Evolutionary conservation across 1,140 invertebrate genomes (phyloP), one percentile per base, ranked within the genome.

Genomic region (Phortica variegata): DNA sequence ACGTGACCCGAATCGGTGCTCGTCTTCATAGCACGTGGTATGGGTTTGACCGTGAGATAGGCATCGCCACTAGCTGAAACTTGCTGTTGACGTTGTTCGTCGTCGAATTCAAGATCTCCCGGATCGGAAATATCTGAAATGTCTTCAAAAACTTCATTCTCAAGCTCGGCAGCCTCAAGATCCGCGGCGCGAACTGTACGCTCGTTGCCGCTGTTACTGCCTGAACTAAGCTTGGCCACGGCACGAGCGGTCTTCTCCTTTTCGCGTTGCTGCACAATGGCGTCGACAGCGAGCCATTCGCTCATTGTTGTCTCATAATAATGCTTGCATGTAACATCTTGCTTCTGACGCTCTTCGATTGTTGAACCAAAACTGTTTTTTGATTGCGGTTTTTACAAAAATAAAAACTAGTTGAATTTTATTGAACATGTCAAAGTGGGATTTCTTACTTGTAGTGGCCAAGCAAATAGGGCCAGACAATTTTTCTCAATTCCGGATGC

Each of bases 231-330:
- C 47, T 84, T 78, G 5, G 84, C 84, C 44, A 85, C 83, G 9
- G 83, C 84, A 10, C 82, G 79, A 0, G 83, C 83, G 2, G 84
- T 84, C 21, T 80, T 82, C 63, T 85, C 84, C 47, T 89, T 87
- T 65, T 97, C 93, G 48, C 87, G 71, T 72, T 95, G 91, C 47
- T 86, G 75, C 1, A 95, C 90, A 48, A 95, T 94, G 1, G 91
- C 91, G 73, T 96, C 94, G 1, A 96, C 90, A 2, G 90, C 91
- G 41, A 93, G 76, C 94, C 94, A 97, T 71, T 95, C 93, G 1
- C 90, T 92, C 90, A 94, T 93, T 2, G 87, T 90, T 6, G 88
- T 87, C 77, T 95, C 92, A 62, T 93, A 93, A 50, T 85, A 82
- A 42, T 87, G 83, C 55, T 84, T 81, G 47, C 87, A 84, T 37